Conservation (phyloP, 2,797 vertebrate genomes). For the Smutsia temminckii region DNA sequence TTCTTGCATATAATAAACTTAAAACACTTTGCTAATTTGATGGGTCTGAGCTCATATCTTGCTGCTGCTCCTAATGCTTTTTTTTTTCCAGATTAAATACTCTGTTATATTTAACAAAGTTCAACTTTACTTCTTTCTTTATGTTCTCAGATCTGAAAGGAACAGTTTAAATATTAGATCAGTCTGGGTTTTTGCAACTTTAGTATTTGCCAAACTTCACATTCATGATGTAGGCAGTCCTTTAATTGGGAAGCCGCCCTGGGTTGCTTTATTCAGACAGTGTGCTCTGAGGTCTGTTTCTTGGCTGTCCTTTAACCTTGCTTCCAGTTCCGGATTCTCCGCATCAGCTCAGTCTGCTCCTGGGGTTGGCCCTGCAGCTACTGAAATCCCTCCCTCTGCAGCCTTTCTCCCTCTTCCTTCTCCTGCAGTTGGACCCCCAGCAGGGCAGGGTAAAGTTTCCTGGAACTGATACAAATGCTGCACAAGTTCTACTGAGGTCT, state of each 20-base stretch:
- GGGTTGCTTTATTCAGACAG: not conserved
- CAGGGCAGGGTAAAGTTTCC: not conserved
- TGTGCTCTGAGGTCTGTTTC: not conserved
- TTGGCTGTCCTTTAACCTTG: not conserved
- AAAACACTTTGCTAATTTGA: not conserved
- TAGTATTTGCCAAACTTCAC: not conserved
- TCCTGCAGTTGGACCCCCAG: not conserved
- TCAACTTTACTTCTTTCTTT: not conserved
- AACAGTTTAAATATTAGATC: not conserved
- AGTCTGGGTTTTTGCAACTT: not conserved
- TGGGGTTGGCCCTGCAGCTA: not conserved
- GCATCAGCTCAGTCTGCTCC: not conserved
- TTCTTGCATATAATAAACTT: not conserved
- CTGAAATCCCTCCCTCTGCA: not conserved
- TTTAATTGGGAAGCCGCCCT: not conserved
- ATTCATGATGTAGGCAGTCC: not conserved
- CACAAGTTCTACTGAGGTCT: not conserved
- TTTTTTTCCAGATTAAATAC: slow-evolving; percentile 13
- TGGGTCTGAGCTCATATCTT: not conserved
- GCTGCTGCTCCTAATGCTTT: not conserved
- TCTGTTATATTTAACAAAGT: not conserved
- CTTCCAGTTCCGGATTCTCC: not conserved
- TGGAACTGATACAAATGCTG: not conserved
- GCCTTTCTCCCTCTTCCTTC: not conserved
- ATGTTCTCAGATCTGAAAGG: not conserved